A percentile compares a stretch with the other conserved stretches of the same genome.
Conservation (phyloP, 92 coral and sea anemone genomes). For the Heliopora coerulea region DNA sequence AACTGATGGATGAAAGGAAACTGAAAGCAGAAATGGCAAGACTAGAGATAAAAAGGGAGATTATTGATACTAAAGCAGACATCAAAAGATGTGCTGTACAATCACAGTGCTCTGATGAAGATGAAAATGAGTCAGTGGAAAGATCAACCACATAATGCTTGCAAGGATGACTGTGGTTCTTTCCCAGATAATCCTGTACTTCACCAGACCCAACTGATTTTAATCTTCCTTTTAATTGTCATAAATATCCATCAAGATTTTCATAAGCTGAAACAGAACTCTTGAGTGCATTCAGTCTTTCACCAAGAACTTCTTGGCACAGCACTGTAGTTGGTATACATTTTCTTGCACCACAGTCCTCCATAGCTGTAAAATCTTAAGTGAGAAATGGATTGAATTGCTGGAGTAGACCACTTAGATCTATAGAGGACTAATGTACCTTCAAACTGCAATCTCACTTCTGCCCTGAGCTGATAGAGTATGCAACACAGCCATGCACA, state of each 20-base stretch:
- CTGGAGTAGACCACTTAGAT: neutral
- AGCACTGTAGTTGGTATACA: neutral
- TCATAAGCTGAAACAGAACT: neutral
- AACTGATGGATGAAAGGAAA: neutral
- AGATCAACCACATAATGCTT: neutral
- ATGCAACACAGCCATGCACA: too few relatives aligned
- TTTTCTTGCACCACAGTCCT: neutral
- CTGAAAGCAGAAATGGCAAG: conserved; percentile 20
- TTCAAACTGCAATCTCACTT: neutral
- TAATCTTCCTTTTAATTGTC: too few relatives aligned
- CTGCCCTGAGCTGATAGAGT: neutral
- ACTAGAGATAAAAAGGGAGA: conserved; percentile 9
- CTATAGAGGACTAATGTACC: neutral
- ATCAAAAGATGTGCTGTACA: conserved; percentile 10
- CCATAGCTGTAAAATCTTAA: neutral
- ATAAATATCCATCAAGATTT: too few relatives aligned
- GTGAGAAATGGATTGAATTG: neutral
- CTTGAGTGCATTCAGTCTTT: neutral
- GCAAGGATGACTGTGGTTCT: neutral
- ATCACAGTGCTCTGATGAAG: conserved; percentile 15
- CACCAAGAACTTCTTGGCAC: neutral
- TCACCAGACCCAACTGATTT: too few relatives aligned
- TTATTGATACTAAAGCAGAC: conserved; percentile 29
- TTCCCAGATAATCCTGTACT: neutral
- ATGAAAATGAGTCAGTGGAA: conserved; percentile 4